A percentile compares a stretch with the other conserved stretches of the same genome.
Conservation (phyloP, 2,113 vertebrate species). For the Ptychochromis oligacanthus region DNA sequence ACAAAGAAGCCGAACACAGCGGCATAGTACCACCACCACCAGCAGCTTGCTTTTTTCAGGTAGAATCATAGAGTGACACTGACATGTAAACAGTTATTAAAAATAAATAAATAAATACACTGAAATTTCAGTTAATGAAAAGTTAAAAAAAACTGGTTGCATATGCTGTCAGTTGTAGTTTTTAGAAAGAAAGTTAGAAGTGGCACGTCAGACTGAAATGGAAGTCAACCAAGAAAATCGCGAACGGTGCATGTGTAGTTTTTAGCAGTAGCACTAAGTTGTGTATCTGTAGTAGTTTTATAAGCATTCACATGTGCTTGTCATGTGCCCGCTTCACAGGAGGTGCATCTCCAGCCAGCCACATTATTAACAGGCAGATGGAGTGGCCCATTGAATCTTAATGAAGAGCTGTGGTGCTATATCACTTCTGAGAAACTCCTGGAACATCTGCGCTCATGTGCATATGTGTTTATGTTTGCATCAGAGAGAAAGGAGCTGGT, state of each 20-base stretch:
- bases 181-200: not conserved
- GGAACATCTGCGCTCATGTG: not conserved
- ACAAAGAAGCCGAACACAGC: no score
- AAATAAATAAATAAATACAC: no score
- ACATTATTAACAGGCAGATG: constrained; percentile 19
- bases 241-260: no score
- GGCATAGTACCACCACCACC: no score
- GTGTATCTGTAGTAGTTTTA: not conserved
- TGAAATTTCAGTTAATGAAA: not conserved
- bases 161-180: not conserved
- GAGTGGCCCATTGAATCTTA: constrained; percentile 5
- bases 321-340: not conserved
- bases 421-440: constrained; percentile 3
- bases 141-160: not conserved
- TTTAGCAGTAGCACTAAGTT: not conserved
- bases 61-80: not conserved
- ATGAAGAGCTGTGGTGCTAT: not conserved
- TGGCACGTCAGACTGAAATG: not conserved
- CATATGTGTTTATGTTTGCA: not conserved
- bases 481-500: not conserved
- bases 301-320: not conserved
- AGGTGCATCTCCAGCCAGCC: not conserved
- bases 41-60: no score
- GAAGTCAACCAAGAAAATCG: not conserved
- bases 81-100: no score